phyloP scores from a whole-genome alignment of 2,888 invertebrate species.

The Mythimna vitellina region DNA sequence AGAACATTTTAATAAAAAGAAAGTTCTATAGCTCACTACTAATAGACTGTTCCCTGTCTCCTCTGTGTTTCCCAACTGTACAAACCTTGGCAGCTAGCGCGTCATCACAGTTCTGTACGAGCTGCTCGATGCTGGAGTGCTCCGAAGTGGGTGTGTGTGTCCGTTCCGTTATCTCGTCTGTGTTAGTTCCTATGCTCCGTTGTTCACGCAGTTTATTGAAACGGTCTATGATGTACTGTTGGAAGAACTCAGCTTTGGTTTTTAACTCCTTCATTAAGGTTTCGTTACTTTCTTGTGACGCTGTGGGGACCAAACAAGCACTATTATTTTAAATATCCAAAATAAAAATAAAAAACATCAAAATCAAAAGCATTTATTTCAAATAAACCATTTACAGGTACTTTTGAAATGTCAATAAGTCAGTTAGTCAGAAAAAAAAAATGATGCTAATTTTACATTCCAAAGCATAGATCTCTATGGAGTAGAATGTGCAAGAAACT shows the following conservation, averaged over 20 bases:
- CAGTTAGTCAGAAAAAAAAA: no score
- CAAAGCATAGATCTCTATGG: no score
- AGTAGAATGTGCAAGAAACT: no score
- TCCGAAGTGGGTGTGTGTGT: conserved; percentile 37
- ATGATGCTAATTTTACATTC: no score
- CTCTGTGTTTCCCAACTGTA: not conserved
- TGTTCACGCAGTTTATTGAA: conserved; percentile 82
- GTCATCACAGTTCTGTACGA: conserved; percentile 80
- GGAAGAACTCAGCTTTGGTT: conserved; percentile 92
- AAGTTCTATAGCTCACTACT: no score
- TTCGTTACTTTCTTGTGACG: conserved; percentile 90
- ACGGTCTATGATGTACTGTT: conserved; percentile 91
- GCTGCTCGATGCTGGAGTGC: conserved; percentile 71
- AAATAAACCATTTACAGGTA: no score
- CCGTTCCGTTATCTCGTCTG: conserved; percentile 66
- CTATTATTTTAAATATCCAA: no score
- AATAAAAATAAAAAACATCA: no score
- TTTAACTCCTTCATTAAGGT: conserved; percentile 91
- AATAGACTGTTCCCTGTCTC: no score
- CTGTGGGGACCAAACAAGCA: conserved; percentile 63
- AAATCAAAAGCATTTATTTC: no score
- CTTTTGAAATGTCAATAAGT: no score
- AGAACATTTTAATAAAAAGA: no score
- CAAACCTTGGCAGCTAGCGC: conserved; percentile 76
- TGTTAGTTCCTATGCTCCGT: conserved; percentile 79